Evolutionary conservation across 2,888 invertebrate genomes (phyloP).

Genomic region (Allolobophora icterica): DNA sequence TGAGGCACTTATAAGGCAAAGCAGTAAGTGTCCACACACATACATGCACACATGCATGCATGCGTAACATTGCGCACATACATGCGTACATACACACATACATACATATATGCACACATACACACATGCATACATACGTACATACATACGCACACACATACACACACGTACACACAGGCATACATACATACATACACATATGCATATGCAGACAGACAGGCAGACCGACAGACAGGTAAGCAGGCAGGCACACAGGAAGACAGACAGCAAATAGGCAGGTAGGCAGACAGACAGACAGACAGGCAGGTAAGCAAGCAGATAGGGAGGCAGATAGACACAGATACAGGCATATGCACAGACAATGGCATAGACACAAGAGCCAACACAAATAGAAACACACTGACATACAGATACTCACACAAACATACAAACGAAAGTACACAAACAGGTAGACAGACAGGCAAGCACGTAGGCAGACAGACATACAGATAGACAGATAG

Average conservation of each 20-base stretch:
- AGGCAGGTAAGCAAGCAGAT: not conserved
- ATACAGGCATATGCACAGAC: no score
- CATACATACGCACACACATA: not conserved
- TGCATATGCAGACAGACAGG: not conserved
- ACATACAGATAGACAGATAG: no score
- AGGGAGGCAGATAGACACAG: not conserved
- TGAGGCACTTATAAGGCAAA: no score
- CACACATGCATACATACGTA: constrained; percentile 6
- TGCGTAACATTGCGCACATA: constrained; percentile 34
- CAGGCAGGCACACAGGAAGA: not conserved
- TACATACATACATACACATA: not conserved
- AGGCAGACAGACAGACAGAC: not conserved
- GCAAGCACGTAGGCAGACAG: no score
- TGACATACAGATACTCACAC: not conserved
- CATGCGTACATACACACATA: constrained; percentile 34
- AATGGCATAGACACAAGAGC: not conserved
- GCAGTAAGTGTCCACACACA: no score
- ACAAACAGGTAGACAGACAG: no score
- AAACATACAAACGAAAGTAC: constrained; percentile 5
- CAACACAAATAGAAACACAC: not conserved
- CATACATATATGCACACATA: not conserved
- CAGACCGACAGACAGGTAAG: not conserved
- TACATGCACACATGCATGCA: constrained; percentile 30
- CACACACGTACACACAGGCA: not conserved
- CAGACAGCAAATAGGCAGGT: no score